Percentiles rank a stretch among this genome's conserved stretches.
These are phyloP conservation scores for Lonchura striata DNA, from an alignment of 2,113 vertebrate genomes.

Conservation along the genomic window DNA sequence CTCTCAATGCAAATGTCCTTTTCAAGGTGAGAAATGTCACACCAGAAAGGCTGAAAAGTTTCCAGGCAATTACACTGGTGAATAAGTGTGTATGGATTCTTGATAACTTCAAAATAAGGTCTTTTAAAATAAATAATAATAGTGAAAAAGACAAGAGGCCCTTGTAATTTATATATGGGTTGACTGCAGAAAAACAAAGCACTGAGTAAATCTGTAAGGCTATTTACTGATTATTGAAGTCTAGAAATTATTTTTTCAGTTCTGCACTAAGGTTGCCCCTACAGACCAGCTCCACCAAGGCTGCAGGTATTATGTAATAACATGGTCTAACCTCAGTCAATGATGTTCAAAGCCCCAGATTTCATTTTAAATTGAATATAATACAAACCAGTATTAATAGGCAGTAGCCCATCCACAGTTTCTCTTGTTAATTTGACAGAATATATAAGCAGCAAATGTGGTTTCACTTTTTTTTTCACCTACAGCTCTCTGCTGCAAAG, in stretches of 20 bases:
- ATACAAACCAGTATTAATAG: background rate
- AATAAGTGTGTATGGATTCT: constrained; percentile 38
- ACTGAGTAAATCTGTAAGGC: background rate
- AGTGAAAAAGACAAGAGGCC: background rate
- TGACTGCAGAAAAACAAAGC: background rate
- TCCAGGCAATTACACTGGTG: constrained; percentile 65
- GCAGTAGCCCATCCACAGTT: background rate
- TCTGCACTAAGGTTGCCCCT: background rate
- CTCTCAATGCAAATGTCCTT: constrained; percentile 66
- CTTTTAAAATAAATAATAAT: constrained; percentile 39
- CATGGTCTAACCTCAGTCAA: background rate
- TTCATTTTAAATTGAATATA: background rate
- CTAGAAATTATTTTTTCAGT: background rate
- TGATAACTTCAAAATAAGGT: constrained; percentile 52
- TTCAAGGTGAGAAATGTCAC: constrained; percentile 68
- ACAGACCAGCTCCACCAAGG: background rate
- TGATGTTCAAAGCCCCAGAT: background rate
- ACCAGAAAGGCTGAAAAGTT: constrained; percentile 53
- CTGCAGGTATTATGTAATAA: background rate
- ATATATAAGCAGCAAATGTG: background rate
- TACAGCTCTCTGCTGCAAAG: background rate
- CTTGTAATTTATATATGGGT: background rate
- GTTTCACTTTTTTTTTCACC: background rate
- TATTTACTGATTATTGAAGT: background rate
- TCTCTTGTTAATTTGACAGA: background rate